phyloP scores from a whole-genome alignment of 1,140 invertebrate species.

The Drosophila mayri region DNA sequence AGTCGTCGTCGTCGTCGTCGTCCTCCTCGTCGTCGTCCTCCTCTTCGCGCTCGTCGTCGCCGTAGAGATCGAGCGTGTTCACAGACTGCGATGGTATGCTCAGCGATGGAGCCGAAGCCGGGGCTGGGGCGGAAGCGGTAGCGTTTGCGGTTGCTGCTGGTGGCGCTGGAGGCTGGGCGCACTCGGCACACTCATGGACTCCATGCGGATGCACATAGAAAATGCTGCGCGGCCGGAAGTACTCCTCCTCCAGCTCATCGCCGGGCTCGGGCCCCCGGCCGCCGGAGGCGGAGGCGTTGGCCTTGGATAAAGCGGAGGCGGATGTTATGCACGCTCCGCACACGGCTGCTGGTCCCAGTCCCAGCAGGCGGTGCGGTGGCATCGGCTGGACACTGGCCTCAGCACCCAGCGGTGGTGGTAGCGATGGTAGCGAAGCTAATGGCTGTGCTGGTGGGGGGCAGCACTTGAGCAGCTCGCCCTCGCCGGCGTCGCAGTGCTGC shows the following conservation, averaged over 20 bases:
- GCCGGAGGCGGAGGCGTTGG: slow-evolving; percentile 56
- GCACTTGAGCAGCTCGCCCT: slow-evolving; percentile 83
- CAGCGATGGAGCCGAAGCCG: slow-evolving; percentile 1
- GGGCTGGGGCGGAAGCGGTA: background rate
- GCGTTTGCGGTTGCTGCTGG: slow-evolving; percentile 9
- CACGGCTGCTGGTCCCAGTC: slow-evolving; percentile 87
- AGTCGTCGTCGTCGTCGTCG: slow-evolving; percentile 11
- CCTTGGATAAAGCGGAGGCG: slow-evolving; percentile 73
- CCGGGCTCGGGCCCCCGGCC: slow-evolving; percentile 30
- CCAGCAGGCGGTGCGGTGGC: slow-evolving; percentile 87
- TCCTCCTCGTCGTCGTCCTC: slow-evolving; percentile 18
- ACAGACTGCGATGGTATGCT: slow-evolving; percentile 19
- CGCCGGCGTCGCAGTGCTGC: slow-evolving; percentile 74
- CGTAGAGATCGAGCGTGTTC: slow-evolving; percentile 47
- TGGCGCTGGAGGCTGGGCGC: slow-evolving; percentile 67
- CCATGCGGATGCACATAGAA: slow-evolving; percentile 87
- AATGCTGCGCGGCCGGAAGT: slow-evolving; percentile 87
- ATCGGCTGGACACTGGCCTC: slow-evolving; percentile 76
- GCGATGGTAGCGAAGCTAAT: background rate
- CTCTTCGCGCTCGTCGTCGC: slow-evolving; percentile 23
- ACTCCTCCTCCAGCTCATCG: slow-evolving; percentile 86
- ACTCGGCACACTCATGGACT: slow-evolving; percentile 85
- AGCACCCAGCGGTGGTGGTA: background rate
- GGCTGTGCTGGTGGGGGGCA: slow-evolving; percentile 67
- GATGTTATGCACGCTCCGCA: slow-evolving; percentile 87